Percentiles rank a stretch among this genome's conserved stretches.
These are phyloP conservation scores for Pseudorhombus dupliciocellatus DNA, from an alignment of 2,113 vertebrate genomes.

Conservation along the genomic window DNA sequence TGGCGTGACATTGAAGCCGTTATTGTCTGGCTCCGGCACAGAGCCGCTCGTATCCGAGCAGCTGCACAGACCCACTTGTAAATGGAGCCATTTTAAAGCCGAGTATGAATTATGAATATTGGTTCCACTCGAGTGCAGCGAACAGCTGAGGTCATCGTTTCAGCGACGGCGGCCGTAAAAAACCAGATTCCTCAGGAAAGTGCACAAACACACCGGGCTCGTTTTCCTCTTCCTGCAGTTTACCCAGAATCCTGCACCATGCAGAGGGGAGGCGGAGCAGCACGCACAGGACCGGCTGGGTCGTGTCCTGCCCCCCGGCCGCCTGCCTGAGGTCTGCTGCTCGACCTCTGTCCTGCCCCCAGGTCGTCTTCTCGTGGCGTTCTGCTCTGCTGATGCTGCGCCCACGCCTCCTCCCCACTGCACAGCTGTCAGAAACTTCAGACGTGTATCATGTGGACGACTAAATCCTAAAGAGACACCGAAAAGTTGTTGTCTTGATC, in stretches of 20 bases:
- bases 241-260: too few species aligned
- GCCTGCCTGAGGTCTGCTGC: not conserved
- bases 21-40: conserved; percentile 71
- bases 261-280: too few species aligned
- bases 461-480: not conserved
- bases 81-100: conserved; percentile 61
- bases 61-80: conserved; percentile 56
- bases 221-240: not conserved
- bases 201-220: not conserved
- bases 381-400: not conserved
- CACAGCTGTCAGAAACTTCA: too few species aligned
- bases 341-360: not conserved
- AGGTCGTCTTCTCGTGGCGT: not conserved
- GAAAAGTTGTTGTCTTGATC: not conserved
- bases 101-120: conserved; percentile 62
- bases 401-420: not conserved
- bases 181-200: conserved; percentile 3
- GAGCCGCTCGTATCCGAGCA: conserved; percentile 56
- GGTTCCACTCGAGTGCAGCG: conserved; percentile 12
- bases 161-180: not conserved
- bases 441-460: not conserved
- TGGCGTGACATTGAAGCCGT: conserved; percentile 70
- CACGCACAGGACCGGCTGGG: too few species aligned
- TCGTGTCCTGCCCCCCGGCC: too few species aligned
- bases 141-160: conserved; percentile 11